Evolutionary conservation across 1,140 invertebrate species (phyloP).

Genomic region (Trichonephila inaurata): DNA sequence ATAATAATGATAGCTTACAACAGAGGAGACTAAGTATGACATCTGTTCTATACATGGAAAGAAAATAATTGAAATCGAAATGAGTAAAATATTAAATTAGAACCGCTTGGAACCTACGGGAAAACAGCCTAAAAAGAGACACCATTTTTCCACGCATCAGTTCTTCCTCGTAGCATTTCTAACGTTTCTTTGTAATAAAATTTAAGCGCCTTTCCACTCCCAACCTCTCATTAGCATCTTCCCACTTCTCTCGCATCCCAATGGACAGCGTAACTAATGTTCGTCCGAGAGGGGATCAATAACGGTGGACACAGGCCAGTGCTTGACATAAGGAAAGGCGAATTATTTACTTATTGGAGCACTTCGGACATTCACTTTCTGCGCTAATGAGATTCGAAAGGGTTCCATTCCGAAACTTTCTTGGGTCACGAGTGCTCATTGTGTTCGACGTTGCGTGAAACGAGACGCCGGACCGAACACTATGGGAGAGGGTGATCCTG

Average conservation of each 20-base stretch:
- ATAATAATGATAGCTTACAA: no score
- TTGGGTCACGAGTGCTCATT: constrained; percentile 3
- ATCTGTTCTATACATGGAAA: no score
- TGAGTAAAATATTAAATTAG: no score
- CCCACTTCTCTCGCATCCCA: background rate
- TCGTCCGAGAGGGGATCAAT: background rate
- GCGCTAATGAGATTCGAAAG: constrained; percentile 21
- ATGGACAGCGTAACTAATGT: background rate
- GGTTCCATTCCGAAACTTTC: constrained; percentile 14
- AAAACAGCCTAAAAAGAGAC: no score
- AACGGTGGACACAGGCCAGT: constrained; percentile 20
- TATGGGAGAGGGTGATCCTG: background rate
- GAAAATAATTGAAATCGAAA: no score
- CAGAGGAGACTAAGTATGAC: no score
- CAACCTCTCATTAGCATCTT: no score
- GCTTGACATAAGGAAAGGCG: constrained; percentile 41
- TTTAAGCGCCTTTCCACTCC: no score
- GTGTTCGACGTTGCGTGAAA: background rate
- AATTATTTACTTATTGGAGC: constrained; percentile 53
- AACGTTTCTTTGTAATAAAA: no score
- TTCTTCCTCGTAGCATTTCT: no score
- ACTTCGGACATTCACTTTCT: background rate
- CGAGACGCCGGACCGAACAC: background rate
- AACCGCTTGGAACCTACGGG: no score
- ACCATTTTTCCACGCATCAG: no score